A percentile compares a stretch with the other conserved stretches of the same genome.
These are phyloP conservation scores for Coryphaenoides rupestris DNA, from an alignment of 2,113 vertebrate species.

Conservation along the genomic window DNA sequence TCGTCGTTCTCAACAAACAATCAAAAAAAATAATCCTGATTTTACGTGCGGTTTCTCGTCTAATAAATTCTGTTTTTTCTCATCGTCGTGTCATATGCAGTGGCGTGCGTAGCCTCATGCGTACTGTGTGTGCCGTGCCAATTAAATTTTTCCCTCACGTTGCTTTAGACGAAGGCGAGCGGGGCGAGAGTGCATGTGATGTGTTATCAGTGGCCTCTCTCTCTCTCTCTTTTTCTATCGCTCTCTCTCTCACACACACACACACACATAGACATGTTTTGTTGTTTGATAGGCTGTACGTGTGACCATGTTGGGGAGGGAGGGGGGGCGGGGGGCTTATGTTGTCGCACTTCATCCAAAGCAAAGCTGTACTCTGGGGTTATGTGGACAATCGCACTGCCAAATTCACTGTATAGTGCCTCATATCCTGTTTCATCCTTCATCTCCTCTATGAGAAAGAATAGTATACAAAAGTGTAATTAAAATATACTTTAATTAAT, in stretches of 20 bases:
- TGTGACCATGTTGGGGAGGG: conserved; percentile 16
- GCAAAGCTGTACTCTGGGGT: conserved; percentile 45
- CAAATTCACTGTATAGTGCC: conserved; percentile 67
- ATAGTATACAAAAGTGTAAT: too few relatives aligned
- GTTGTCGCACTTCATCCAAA: too few relatives aligned
- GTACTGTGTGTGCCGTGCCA: too few relatives aligned
- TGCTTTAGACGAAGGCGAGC: conserved; percentile 8
- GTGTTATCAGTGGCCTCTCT: conserved; percentile 1
- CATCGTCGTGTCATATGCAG: conserved; percentile 56
- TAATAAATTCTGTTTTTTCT: conserved; percentile 56
- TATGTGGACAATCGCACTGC: conserved; percentile 52
- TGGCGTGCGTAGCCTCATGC: conserved; percentile 37
- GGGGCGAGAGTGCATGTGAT: too few relatives aligned
- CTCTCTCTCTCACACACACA: too few relatives aligned
- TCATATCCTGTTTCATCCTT: conserved; percentile 39
- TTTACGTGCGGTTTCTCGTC: conserved; percentile 54
- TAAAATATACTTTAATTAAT: too few relatives aligned
- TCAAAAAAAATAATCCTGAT: conserved; percentile 75
- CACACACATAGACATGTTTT: conserved; percentile 21
- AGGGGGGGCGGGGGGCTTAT: too few relatives aligned
- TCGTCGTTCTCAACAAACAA: too few relatives aligned
- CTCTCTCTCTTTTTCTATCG: too few relatives aligned
- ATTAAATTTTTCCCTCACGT: conserved; percentile 34
- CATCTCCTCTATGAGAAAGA: too few relatives aligned
- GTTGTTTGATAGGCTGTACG: conserved; percentile 23